Percentiles rank a stretch among this genome's conserved stretches.
Evolutionary conservation across 2,797 vertebrate genomes (phyloP).

Genomic region (Sebastes steindachneri): DNA sequence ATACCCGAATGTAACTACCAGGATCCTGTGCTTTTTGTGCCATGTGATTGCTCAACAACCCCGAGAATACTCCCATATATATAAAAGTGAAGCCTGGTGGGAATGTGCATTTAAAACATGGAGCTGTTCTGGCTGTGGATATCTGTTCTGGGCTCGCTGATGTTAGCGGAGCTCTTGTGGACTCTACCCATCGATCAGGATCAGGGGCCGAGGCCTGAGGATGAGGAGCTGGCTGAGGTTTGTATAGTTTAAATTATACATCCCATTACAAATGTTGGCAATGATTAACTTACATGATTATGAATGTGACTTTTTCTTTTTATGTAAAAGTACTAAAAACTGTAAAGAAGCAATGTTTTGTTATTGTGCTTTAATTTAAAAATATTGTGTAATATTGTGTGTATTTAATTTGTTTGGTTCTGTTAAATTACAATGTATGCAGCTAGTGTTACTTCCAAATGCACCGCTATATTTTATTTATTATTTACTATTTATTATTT

Average conservation of each 20-base stretch:
- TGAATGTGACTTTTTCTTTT: not conserved
- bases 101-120: slow-evolving; percentile 63
- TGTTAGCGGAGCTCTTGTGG: slow-evolving; percentile 48
- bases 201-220: slow-evolving; percentile 45
- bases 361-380: not conserved
- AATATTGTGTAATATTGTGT: not conserved
- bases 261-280: not conserved
- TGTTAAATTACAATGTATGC: not conserved
- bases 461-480: not conserved
- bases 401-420: no score
- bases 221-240: slow-evolving; percentile 73
- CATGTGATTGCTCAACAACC: slow-evolving; percentile 54
- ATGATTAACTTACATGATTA: not conserved
- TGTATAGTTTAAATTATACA: slow-evolving; percentile 37
- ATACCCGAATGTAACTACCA: slow-evolving; percentile 41
- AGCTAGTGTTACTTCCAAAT: not conserved
- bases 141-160: slow-evolving; percentile 47
- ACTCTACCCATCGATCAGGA: slow-evolving; percentile 53
- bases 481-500: no score
- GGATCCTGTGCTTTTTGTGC: slow-evolving; percentile 19
- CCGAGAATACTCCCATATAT: slow-evolving; percentile 48
- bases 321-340: no score
- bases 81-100: slow-evolving; percentile 37
- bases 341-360: not conserved
- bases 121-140: slow-evolving; percentile 59